Evolutionary conservation across 30 jellyfish, hydroid and myxozoan genomes (phyloP).

Genomic region (Pelagia noctiluca): DNA sequence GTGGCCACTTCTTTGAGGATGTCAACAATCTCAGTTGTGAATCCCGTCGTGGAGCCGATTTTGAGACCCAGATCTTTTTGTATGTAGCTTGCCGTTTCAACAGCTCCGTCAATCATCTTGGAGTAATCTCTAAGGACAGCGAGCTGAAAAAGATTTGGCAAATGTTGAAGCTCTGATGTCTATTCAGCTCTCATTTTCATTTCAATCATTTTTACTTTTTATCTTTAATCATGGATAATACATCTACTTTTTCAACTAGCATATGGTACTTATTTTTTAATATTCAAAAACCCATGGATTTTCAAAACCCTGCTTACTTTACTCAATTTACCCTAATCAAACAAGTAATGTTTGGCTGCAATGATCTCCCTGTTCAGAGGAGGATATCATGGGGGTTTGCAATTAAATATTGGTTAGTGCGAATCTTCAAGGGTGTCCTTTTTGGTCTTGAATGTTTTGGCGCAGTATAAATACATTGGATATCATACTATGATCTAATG

Average conservation of each 20-base stretch:
- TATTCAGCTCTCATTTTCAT: too few species aligned
- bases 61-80: conserved; percentile 82
- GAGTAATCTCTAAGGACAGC: conserved; percentile 75
- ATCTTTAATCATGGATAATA: too few species aligned
- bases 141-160: conserved; percentile 53
- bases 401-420: too few species aligned
- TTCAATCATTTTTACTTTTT: too few species aligned
- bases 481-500: neutral
- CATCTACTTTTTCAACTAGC: too few species aligned
- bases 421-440: neutral
- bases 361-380: too few species aligned
- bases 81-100: conserved; percentile 75
- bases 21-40: conserved; percentile 86
- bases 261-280: too few species aligned
- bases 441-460: neutral
- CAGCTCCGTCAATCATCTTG: conserved; percentile 97
- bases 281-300: too few species aligned
- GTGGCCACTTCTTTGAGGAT: conserved; percentile 72
- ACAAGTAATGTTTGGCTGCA: too few species aligned
- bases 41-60: conserved; percentile 96
- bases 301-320: too few species aligned
- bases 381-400: too few species aligned
- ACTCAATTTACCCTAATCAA: too few species aligned
- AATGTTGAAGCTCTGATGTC: neutral
- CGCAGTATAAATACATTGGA: neutral